Conservation (phyloP, 2,113 vertebrate genomes). For the Eudyptes chrysolophus region DNA sequence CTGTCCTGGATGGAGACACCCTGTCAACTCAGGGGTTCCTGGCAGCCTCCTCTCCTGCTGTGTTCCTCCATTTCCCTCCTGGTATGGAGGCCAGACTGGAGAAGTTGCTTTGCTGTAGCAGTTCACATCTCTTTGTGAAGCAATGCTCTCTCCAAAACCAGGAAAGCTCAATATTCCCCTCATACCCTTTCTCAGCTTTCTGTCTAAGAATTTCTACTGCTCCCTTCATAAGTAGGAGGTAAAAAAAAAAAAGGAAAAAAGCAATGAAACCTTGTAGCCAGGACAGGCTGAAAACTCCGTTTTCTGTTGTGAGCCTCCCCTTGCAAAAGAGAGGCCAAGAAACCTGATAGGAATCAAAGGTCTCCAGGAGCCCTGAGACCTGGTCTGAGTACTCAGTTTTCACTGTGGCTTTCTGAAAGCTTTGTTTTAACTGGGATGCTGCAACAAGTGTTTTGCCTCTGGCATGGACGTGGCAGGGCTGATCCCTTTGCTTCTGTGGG, state of each 20-base stretch:
- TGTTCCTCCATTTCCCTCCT: neutral
- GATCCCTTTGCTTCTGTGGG: neutral
- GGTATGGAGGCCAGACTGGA: neutral
- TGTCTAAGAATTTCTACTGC: neutral
- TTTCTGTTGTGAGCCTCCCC: neutral
- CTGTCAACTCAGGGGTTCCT: rapidly evolving
- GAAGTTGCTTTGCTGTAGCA: neutral
- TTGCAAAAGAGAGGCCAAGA: neutral
- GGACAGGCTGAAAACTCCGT: neutral
- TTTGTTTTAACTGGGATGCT: neutral
- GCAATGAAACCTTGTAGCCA: neutral
- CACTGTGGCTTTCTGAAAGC: neutral
- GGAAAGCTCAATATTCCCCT: neutral
- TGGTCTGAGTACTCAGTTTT: neutral
- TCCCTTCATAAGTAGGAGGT: neutral
- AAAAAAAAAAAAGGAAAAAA: neutral
- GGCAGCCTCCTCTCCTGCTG: neutral
- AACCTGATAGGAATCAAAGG: neutral
- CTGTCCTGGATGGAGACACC: neutral
- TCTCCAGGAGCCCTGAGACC: neutral
- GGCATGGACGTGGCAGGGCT: rapidly evolving
- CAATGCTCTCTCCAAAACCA: neutral
- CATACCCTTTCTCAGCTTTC: neutral
- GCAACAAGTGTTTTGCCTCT: neutral
- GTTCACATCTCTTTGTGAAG: neutral